These are phyloP conservation scores for Falco columbarius DNA, from an alignment of 2,797 vertebrate species.

Conservation along the genomic window DNA sequence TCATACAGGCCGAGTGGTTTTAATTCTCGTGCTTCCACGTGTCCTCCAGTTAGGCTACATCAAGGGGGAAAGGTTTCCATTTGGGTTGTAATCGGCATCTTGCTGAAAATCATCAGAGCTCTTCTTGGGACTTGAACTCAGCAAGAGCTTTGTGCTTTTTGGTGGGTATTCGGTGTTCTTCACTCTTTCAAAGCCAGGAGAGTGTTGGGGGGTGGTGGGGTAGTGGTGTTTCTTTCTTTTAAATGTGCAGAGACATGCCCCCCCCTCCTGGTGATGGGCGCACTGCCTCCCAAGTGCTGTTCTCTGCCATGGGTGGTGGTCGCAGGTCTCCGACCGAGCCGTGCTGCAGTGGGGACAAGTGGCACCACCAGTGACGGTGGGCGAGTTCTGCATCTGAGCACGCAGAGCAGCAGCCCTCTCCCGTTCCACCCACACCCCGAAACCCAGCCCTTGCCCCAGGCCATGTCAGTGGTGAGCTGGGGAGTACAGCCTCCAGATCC, in stretches of 20 bases:
- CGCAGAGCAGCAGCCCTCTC: accelerated
- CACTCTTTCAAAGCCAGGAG: neutral
- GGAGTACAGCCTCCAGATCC: neutral
- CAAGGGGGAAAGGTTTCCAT: neutral
- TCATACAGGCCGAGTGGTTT: neutral
- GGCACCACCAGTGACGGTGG: neutral
- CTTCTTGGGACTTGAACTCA: neutral
- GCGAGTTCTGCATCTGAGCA: neutral
- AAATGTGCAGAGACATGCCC: too few relatives aligned
- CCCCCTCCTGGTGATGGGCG: neutral
- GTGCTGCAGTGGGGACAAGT: neutral
- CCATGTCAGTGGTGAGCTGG: accelerated
- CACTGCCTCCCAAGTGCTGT: neutral
- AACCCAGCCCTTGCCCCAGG: neutral
- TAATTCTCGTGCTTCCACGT: neutral
- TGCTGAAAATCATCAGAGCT: neutral
- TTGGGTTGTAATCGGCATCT: neutral
- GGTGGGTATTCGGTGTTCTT: accelerated
- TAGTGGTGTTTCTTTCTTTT: neutral
- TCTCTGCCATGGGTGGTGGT: neutral
- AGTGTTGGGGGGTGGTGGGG: too few relatives aligned
- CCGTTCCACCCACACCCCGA: neutral
- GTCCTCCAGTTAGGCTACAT: neutral
- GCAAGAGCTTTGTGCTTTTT: neutral
- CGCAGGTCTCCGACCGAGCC: neutral